These are phyloP conservation scores for Anser cygnoides DNA, from an alignment of 2,113 vertebrate species.

Conservation along the genomic window DNA sequence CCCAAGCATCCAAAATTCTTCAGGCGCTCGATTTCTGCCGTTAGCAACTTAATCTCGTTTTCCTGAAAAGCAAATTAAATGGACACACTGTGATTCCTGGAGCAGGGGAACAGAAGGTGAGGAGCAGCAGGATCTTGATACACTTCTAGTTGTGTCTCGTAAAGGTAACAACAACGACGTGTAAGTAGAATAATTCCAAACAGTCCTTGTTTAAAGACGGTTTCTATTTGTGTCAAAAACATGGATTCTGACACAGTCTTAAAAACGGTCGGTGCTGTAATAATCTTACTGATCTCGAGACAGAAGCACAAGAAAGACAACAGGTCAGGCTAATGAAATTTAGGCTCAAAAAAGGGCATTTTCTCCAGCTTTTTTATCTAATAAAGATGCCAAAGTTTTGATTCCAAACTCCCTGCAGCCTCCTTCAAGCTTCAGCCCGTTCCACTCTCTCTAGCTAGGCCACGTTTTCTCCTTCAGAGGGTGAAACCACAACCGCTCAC, in stretches of 20 bases:
- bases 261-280: background rate
- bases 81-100: background rate
- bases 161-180: background rate
- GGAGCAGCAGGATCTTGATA: background rate
- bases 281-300: background rate
- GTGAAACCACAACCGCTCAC: background rate
- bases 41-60: conserved; percentile 84
- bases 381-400: background rate
- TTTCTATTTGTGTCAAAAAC: background rate
- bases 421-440: background rate
- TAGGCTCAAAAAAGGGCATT: background rate
- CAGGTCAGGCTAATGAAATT: background rate
- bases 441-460: background rate
- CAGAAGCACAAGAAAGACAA: background rate
- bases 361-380: background rate
- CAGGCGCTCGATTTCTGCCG: conserved; percentile 85
- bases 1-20: conserved; percentile 78
- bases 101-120: background rate
- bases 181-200: background rate
- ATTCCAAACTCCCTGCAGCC: background rate
- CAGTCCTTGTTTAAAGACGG: background rate
- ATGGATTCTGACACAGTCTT: background rate
- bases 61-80: conserved; percentile 78
- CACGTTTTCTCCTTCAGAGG: background rate
- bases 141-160: background rate